Base-by-base conservation (phyloP, 2,888 invertebrate genomes). In the Corythucha ciliata region DNA sequence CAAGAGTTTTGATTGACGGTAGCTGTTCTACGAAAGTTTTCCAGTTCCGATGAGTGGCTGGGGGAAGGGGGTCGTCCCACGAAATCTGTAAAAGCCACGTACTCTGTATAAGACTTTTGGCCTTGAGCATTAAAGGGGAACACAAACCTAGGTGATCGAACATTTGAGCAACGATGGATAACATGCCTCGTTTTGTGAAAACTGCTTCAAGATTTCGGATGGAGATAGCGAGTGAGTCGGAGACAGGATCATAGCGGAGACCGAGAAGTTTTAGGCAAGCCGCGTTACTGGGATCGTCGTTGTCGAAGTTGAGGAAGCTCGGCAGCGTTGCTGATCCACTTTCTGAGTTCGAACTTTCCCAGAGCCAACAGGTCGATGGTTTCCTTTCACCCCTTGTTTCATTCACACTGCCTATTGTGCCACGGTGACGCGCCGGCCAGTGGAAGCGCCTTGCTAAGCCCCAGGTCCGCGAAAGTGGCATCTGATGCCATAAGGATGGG, bases 71-170 rank as follows among this genome's bases (percentile, higher is more conserved):
- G 10, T 36, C 33, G 34, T 52, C 48, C 52, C 52, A 55, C 14
- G 36, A 41, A 22, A 14, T 29, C 22, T 42, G 26, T 2, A 12
- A 20, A 5, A 26, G 21, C 55, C 55, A 55, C 16, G 36, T 4
- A 8, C 20, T 22, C 32, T 54, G 50, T 2, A 54, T 20, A 18
- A 54, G 27, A 8, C 6, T 24, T 40, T 50, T 54, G 2, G 37
- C 46, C 8, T 29, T 24, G 20, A 52, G 24, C 2, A 52, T 40
- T 2, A 32, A 32, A 1, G 46, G 52, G 33, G 51, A 5, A 20
- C 46, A 14, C 21, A 20, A 52, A 16, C 47, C 52, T 10, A 52
- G 14, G 6, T 45, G 52, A 22, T 52, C 52, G 21, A 37, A 45
- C 22, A 47, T 52, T 26, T 22, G 26, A 3, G 52, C 29, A 8